These are phyloP conservation scores for Drosophila pandora DNA, from an alignment of 1,140 invertebrate species.

Conservation along the genomic window DNA sequence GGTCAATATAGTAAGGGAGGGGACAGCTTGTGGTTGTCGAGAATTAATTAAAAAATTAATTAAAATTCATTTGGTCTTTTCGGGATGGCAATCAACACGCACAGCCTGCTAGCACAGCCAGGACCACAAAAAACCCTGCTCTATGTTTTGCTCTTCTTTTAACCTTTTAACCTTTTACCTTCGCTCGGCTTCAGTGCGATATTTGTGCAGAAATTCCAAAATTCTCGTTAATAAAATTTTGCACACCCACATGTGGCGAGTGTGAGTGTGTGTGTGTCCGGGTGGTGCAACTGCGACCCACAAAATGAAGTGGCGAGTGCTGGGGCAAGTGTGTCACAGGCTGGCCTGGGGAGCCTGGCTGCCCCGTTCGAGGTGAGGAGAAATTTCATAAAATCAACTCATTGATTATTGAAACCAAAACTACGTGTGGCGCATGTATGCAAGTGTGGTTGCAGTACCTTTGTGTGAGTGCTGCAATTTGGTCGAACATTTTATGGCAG, in stretches of 20 bases:
- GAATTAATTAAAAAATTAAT: constrained; percentile 81
- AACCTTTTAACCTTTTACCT: constrained; percentile 16
- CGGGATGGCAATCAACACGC: constrained; percentile 48
- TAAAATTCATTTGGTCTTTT: constrained; percentile 81
- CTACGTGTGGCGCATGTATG: constrained; percentile 49
- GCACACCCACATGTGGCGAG: constrained; percentile 28
- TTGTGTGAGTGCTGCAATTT: constrained; percentile 59
- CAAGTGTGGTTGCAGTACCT: constrained; percentile 21
- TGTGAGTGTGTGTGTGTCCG: constrained; percentile 7
- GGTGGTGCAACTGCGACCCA: constrained; percentile 23
- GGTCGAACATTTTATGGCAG: constrained; percentile 66
- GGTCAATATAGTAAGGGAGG: not conserved
- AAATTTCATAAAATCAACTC: constrained; percentile 81
- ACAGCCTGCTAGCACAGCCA: constrained; percentile 4
- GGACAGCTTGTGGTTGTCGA: constrained; percentile 42
- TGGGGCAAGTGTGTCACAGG: constrained; percentile 15
- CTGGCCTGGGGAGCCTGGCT: not conserved
- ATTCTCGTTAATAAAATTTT: constrained; percentile 77
- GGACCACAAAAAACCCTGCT: constrained; percentile 20
- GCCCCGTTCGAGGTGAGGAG: constrained; percentile 27
- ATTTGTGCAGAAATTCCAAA: constrained; percentile 78
- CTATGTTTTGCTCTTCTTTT: constrained; percentile 43
- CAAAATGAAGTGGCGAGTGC: constrained; percentile 34
- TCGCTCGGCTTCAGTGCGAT: constrained; percentile 49
- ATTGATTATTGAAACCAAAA: constrained; percentile 80